phyloP scores from a whole-genome alignment of 2,113 vertebrate genomes.

The Chamaea fasciata region DNA sequence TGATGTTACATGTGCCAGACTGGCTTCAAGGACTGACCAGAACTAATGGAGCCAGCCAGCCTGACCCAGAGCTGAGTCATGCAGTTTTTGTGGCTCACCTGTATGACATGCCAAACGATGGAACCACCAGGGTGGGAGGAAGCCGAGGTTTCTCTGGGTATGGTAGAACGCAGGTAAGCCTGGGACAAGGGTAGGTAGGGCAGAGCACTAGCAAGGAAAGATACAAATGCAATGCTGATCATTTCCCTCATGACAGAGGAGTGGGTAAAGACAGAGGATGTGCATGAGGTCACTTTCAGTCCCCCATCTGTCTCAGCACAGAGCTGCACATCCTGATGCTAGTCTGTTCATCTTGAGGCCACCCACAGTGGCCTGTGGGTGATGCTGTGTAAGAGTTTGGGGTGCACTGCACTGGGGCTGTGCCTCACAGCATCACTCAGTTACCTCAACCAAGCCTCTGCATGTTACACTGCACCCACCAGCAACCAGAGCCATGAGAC shows the following conservation, averaged over 20 bases:
- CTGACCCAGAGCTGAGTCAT: neutral
- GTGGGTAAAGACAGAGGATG: neutral
- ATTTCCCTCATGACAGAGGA: neutral
- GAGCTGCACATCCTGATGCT: neutral
- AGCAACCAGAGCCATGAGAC: neutral
- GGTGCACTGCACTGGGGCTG: neutral
- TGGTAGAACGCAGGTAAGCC: rapidly evolving
- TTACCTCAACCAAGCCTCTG: neutral
- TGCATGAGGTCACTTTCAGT: neutral
- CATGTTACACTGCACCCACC: neutral
- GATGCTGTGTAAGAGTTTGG: neutral
- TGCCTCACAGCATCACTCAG: neutral
- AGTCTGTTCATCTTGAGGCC: neutral
- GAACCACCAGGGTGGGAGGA: neutral
- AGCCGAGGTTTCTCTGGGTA: neutral
- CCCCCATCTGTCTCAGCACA: neutral
- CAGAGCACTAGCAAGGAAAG: neutral
- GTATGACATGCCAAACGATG: neutral
- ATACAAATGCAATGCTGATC: neutral
- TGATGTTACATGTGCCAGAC: neutral
- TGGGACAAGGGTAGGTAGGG: neutral
- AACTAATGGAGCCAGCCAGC: neutral
- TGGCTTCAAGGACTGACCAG: neutral
- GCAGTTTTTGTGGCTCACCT: neutral
- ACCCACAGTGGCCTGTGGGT: neutral